These are phyloP conservation scores for Glossophaga mutica DNA, from an alignment of 2,797 vertebrate genomes.

Conservation along the genomic window DNA sequence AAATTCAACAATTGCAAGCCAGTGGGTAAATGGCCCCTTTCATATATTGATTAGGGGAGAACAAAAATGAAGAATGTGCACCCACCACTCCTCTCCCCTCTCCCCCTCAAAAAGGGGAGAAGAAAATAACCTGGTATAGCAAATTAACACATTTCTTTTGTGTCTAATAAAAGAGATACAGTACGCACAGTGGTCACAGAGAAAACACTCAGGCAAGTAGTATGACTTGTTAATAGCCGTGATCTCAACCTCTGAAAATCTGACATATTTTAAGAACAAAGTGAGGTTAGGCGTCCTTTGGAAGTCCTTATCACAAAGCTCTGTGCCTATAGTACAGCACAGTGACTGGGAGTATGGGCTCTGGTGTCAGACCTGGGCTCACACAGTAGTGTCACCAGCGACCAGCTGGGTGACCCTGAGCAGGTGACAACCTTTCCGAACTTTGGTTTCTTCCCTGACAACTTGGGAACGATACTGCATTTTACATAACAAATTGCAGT, in stretches of 20 bases:
- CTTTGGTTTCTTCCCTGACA: background rate
- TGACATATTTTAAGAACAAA: background rate
- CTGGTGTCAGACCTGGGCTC: background rate
- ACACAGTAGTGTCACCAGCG: background rate
- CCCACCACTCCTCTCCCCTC: background rate
- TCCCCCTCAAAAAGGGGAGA: background rate
- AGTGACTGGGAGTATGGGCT: background rate
- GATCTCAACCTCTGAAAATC: background rate
- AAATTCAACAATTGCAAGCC: background rate
- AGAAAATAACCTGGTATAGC: background rate
- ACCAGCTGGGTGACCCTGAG: background rate
- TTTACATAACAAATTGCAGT: background rate
- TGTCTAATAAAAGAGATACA: background rate
- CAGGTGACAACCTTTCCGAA: background rate
- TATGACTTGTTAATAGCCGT: background rate
- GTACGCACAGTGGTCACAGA: background rate
- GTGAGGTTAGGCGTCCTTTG: background rate
- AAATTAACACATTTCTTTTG: background rate
- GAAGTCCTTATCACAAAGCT: background rate
- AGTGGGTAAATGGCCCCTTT: background rate
- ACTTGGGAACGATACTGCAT: background rate
- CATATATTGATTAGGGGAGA: background rate
- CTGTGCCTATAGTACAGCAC: background rate
- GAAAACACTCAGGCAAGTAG: background rate
- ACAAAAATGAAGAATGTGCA: background rate